Evolutionary conservation across 2,113 vertebrate genomes (phyloP), one percentile per base, ranked within the genome.

Genomic region (Campylorhamphus procurvoides): DNA sequence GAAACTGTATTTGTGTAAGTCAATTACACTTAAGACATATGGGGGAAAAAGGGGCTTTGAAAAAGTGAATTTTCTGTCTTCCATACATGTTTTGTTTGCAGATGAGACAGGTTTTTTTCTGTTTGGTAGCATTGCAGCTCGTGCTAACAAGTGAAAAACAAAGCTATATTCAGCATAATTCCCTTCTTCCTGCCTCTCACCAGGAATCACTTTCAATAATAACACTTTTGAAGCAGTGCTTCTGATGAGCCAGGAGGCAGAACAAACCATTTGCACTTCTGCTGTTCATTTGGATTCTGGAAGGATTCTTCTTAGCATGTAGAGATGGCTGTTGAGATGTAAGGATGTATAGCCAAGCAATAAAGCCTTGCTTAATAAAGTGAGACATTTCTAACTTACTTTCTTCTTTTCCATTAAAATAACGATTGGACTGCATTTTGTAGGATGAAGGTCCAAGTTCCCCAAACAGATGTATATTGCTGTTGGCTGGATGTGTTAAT

Each of bases 401-500:
- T 87, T 79, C 40, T 93, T 85, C 39, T 73, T 69, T 59, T 50
- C 50, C 7, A 58, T 90, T 83, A 69, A 85, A 66, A 35, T 69
- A 76, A 73, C 0, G 15, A 29, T 69, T 58, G 28, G 40, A 42
- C 40, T 62, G 23, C 31, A 17, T 6, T 76, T 91, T 77, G 55
- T 28, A 93, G 28, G 84, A 90, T 28, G 44, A 84, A 96, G 42
- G 71, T 68, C 47, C 50, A 69, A 66, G 37, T 69, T 93, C 67
- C 75, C 49, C 15, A 15, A 90, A 53, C 55, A 53, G 23, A 68
- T 69, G 53, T 28, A 31, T 88, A 17, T 52, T 88, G 63, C 52
- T 82, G n/a, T 72, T 90, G 82, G 55, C 59, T 80, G 74, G n/a
- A 85, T 88, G 71, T 94, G 79, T 91, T 96, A 93, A 93, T 76